Percentiles rank a stretch among this genome's conserved stretches.
Conservation (phyloP, 2,113 vertebrate genomes). For the Crotalus tigris region DNA sequence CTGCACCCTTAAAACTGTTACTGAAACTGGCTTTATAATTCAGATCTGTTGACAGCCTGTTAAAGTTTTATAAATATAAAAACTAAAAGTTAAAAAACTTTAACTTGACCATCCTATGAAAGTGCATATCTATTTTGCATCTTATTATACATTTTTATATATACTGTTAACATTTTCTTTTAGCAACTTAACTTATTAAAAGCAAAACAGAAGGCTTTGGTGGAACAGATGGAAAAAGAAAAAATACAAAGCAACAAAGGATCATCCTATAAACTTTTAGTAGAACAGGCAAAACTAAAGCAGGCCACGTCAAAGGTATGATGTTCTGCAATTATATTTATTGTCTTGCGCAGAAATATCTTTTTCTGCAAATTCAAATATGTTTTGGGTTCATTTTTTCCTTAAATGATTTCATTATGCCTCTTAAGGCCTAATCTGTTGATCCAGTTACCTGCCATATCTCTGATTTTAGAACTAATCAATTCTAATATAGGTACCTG, state of each 20-base stretch:
- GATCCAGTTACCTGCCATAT: slow-evolving; percentile 34
- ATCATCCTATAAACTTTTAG: slow-evolving; percentile 97
- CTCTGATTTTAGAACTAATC: slow-evolving; percentile 21
- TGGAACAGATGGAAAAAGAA: slow-evolving; percentile 99
- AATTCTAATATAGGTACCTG: neutral
- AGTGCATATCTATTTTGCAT: slow-evolving; percentile 64
- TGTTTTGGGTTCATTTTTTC: slow-evolving; percentile 37
- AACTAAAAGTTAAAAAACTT: slow-evolving; percentile 30
- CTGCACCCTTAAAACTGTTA: slow-evolving; percentile 4
- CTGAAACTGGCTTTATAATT: slow-evolving; percentile 23
- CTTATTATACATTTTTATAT: slow-evolving; percentile 67
- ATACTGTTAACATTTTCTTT: slow-evolving; percentile 80
- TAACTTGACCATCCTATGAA: slow-evolving; percentile 50
- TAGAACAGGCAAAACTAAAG: slow-evolving; percentile 98
- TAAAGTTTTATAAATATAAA: neutral
- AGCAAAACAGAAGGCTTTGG: slow-evolving; percentile 99
- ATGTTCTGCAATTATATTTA: slow-evolving; percentile 58
- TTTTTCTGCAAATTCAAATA: slow-evolving; percentile 59
- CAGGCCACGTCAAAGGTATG: slow-evolving; percentile 98
- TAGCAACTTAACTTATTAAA: slow-evolving; percentile 99
- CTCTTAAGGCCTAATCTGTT: slow-evolving; percentile 36
- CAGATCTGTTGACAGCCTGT: slow-evolving; percentile 1
- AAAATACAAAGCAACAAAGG: slow-evolving; percentile 99
- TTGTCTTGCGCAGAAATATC: slow-evolving; percentile 54
- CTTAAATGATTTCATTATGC: slow-evolving; percentile 28